These are phyloP conservation scores for Brachypodius melanocephalos DNA, from an alignment of 2,113 vertebrate species.

Conservation along the genomic window DNA sequence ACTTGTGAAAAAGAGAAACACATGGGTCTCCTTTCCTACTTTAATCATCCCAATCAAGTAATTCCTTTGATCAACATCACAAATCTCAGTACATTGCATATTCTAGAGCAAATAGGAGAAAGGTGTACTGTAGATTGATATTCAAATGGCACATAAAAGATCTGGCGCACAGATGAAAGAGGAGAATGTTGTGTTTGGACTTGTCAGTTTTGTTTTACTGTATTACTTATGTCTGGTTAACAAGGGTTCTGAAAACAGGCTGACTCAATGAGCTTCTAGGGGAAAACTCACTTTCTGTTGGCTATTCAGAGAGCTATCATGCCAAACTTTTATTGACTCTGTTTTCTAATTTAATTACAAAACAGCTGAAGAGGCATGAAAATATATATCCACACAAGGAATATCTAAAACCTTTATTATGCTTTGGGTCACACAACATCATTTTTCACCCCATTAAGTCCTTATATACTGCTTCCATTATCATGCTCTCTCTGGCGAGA, in stretches of 20 bases:
- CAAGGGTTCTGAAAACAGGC: background rate
- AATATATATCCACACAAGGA: background rate
- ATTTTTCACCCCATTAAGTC: background rate
- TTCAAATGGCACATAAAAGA: conserved; percentile 12
- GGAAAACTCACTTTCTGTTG: background rate
- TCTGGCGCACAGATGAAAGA: conserved; percentile 10
- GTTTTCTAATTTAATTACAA: background rate
- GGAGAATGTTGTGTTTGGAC: background rate
- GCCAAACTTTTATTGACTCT: background rate
- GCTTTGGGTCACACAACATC: background rate
- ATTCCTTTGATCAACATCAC: conserved; percentile 48
- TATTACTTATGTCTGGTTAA: background rate
- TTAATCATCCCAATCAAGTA: background rate
- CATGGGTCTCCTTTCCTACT: background rate
- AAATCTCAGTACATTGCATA: background rate
- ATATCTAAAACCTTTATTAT: background rate
- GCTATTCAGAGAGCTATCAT: background rate
- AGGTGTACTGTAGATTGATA: background rate
- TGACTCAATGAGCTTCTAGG: background rate
- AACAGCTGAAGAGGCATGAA: background rate
- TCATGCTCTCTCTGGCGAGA: background rate
- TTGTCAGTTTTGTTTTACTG: background rate
- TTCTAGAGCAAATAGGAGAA: background rate
- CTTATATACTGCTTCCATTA: background rate
- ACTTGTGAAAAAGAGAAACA: conserved; percentile 12